Base-by-base conservation (phyloP, 2,797 vertebrate species). In the Sorex maritimensis region DNA sequence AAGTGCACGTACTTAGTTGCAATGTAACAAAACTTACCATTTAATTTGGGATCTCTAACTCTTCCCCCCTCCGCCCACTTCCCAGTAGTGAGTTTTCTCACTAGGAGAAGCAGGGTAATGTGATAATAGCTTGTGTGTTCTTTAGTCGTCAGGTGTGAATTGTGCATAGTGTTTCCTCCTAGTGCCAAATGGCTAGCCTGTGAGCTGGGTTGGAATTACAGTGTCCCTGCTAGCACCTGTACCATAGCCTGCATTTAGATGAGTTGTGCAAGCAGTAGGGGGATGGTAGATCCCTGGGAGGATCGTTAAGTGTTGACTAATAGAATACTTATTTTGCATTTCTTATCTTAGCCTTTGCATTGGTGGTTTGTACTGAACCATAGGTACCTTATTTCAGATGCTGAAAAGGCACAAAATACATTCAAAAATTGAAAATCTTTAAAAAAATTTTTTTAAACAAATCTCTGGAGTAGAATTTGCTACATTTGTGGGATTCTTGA, bases 201-300 rank as follows among this genome's bases (percentile, higher is more conserved):
- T 71, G 89, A 94, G n/a, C 88, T 58, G 23, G 79, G 69, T 63
- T 96, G 75, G 92, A 96, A 88, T 94, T 96, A 78, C 58, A 58
- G 38, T 63, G 68, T 83, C 69, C 79, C 69, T 65, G n/a, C 77
- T 38, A 52, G 79, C 7, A 30, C 30, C 79, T 93, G 2, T 87
- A 24, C 78, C 80, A 89, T n/a, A 90, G 44, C 78, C 58, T 92
- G 44, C 58, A 81, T 82, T 95, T 63, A 91, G 38, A 88, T 75
- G 84, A 92, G n/a, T 74, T 86, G 65, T 88, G 7, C 67, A 65
- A 5, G 21, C 6, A 72, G 24, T 74, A 61, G 41, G 23, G 28
- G 88, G 75, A 67, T 84, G 24, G 86, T 21, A 86, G 63, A 17
- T 55, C 15, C 34, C 78, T 49, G 24, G 68, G 17, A 23, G 58